phyloP scores from a whole-genome alignment of 2,113 vertebrate species.

The Verasper variegatus region DNA sequence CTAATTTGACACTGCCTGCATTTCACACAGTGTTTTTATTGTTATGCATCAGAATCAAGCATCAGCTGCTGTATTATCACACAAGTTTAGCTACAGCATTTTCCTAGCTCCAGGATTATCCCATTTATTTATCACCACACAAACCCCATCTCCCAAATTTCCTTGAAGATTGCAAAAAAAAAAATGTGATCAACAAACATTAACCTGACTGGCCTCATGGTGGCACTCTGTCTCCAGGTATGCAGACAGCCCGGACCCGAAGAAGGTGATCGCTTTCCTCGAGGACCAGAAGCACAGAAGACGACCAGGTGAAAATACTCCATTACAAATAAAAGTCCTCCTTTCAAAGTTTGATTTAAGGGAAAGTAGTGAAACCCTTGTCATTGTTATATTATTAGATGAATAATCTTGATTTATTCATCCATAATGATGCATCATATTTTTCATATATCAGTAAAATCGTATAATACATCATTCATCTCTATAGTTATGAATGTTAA shows the following conservation, averaged over 20 bases:
- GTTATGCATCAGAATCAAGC: not conserved
- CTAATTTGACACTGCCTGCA: not conserved
- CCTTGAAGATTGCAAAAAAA: not conserved
- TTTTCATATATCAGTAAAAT: too few species aligned
- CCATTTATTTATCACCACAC: not conserved
- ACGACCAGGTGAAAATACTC: constrained; percentile 69
- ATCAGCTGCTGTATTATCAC: too few species aligned
- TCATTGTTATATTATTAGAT: too few species aligned
- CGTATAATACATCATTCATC: too few species aligned
- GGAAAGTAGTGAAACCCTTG: too few species aligned
- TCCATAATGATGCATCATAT: too few species aligned
- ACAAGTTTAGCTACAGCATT: too few species aligned
- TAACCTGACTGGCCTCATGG: not conserved
- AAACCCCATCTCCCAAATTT: too few species aligned
- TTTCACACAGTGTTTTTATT: not conserved
- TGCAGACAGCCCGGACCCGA: constrained; percentile 71
- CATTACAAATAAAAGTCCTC: not conserved
- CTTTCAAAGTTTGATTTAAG: too few species aligned
- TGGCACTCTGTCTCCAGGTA: constrained; percentile 60
- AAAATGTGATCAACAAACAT: not conserved
- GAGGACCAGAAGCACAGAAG: constrained; percentile 63
- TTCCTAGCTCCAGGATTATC: too few species aligned
- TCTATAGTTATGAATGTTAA: too few species aligned
- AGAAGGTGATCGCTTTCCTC: constrained; percentile 77
- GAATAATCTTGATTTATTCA: too few species aligned